phyloP scores from a whole-genome alignment of 2,113 vertebrate species.

The Rhizomys pruinosus region DNA sequence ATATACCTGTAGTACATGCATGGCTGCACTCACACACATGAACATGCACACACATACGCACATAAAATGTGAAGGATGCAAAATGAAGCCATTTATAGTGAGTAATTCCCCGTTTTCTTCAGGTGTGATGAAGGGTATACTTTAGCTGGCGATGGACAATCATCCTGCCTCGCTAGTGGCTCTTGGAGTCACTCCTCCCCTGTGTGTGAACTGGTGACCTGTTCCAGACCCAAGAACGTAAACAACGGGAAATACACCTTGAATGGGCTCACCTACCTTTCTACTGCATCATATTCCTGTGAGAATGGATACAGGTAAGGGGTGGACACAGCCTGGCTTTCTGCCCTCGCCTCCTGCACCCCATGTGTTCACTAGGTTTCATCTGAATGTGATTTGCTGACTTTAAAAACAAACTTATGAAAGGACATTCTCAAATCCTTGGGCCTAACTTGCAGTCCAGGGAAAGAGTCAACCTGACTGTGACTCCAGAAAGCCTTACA shows the following conservation, averaged over 20 bases:
- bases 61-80: background rate
- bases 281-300: constrained; percentile 91
- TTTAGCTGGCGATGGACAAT: constrained; percentile 90
- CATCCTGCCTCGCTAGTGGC: constrained; percentile 91
- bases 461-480: background rate
- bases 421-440: background rate
- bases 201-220: constrained; percentile 91
- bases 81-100: background rate
- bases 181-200: constrained; percentile 91
- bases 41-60: background rate
- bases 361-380: background rate
- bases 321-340: background rate
- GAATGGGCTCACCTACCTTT: constrained; percentile 90
- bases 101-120: constrained; percentile 64
- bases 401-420: background rate
- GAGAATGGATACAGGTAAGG: constrained; percentile 94
- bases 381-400: background rate
- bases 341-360: accelerated
- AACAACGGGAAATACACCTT: constrained; percentile 88
- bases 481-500: background rate
- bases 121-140: constrained; percentile 94
- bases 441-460: background rate
- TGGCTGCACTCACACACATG: background rate
- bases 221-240: constrained; percentile 87
- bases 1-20: accelerated